Conservation (phyloP, 2,888 invertebrate genomes). For the Noctuana brunneofusca region DNA sequence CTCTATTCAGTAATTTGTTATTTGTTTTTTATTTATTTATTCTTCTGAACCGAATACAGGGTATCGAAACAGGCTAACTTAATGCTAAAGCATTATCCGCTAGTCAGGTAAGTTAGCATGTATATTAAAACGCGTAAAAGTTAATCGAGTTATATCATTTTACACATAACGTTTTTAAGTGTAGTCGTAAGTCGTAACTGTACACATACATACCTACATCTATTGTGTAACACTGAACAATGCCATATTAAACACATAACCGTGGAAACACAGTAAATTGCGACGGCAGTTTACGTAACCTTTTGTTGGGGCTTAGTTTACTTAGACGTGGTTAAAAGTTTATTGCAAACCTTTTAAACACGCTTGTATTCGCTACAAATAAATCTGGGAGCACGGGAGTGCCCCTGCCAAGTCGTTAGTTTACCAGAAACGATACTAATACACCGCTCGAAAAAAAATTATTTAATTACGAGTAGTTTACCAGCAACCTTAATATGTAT, state of each 20-base stretch:
- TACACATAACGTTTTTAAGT: not conserved
- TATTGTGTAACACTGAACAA: constrained; percentile 27
- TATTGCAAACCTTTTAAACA: too few species aligned
- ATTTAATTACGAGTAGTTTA: not conserved
- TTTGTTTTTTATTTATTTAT: too few species aligned
- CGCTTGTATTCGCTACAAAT: too few species aligned
- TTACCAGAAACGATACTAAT: not conserved
- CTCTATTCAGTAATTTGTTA: too few species aligned
- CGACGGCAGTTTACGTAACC: constrained; percentile 16
- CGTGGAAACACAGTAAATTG: constrained; percentile 29
- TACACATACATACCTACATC: constrained; percentile 8
- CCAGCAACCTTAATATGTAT: not conserved
- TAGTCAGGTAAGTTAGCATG: too few species aligned
- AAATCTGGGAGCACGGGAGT: too few species aligned
- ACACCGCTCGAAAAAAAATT: not conserved
- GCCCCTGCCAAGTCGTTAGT: too few species aligned
- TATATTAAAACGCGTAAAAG: too few species aligned
- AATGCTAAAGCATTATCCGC: too few species aligned
- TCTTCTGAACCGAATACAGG: too few species aligned
- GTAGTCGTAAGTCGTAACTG: constrained; percentile 1
- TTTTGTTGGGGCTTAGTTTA: constrained; percentile 4
- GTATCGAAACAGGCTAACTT: too few species aligned
- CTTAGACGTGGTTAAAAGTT: not conserved
- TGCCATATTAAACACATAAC: constrained; percentile 31
- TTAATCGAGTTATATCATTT: too few species aligned